A percentile compares a stretch with the other conserved stretches of the same genome.
Evolutionary conservation across 2,888 invertebrate genomes (phyloP).

Genomic region (Lepetodrilus schrolli): DNA sequence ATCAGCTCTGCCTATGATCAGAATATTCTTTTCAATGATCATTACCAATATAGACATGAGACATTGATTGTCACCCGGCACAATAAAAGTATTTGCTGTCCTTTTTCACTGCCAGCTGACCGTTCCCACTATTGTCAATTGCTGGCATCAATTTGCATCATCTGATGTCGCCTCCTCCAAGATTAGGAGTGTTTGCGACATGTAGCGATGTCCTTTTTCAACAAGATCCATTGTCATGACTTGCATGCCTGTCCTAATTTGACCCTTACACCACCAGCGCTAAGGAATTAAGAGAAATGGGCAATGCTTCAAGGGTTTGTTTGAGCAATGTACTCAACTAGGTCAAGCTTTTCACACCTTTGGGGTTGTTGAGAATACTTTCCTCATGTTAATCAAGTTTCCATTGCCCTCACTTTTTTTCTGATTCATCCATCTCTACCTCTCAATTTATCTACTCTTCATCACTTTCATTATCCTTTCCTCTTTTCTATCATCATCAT

Average conservation of each 20-base stretch:
- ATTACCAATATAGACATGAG: neutral
- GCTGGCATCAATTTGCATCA: slow-evolving; percentile 20
- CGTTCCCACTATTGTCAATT: slow-evolving; percentile 25
- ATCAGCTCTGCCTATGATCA: neutral
- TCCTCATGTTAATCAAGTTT: neutral
- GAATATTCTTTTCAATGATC: neutral
- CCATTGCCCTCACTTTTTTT: too few species aligned
- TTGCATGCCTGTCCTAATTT: neutral
- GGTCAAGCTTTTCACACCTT: neutral
- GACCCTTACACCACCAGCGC: neutral
- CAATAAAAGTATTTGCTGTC: neutral
- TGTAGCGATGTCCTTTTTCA: neutral
- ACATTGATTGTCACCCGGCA: neutral
- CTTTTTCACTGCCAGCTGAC: slow-evolving; percentile 11
- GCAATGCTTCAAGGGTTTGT: neutral
- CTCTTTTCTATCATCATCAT: neutral
- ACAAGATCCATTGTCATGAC: neutral
- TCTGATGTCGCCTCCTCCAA: neutral
- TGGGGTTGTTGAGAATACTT: neutral
- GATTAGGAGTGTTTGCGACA: slow-evolving; percentile 11
- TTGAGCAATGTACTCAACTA: neutral
- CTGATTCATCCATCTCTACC: too few species aligned
- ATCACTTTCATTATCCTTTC: neutral
- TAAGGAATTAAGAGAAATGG: neutral
- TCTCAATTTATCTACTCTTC: too few species aligned